Conservation (phyloP, 2,797 vertebrate genomes). For the Falco columbarius region DNA sequence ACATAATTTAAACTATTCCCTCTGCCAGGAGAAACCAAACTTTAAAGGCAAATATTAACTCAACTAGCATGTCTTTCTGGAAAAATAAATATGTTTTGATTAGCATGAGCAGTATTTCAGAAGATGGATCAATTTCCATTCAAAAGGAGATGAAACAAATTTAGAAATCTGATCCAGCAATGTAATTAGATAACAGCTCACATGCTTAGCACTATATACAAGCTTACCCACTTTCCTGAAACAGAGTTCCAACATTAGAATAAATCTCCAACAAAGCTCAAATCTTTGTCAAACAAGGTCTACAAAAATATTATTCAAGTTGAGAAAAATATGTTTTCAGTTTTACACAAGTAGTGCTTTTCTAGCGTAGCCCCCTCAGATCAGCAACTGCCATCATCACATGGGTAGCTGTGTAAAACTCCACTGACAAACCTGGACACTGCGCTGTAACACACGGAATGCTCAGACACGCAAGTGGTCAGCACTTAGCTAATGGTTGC, state of each 20-base stretch:
- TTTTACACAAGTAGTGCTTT: neutral
- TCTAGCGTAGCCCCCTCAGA: neutral
- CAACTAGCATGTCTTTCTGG: neutral
- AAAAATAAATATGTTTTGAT: constrained; percentile 4
- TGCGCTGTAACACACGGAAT: neutral
- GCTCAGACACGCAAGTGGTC: neutral
- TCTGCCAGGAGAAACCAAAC: neutral
- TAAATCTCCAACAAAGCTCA: neutral
- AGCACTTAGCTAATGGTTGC: neutral
- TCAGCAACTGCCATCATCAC: neutral
- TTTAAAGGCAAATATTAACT: constrained; percentile 16
- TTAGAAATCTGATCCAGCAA: constrained; percentile 8
- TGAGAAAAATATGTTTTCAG: neutral
- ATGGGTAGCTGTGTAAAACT: neutral
- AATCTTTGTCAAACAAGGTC: neutral
- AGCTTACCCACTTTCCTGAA: neutral
- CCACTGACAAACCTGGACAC: neutral
- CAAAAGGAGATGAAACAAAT: constrained; percentile 19
- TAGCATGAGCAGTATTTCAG: neutral
- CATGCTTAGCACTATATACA: neutral
- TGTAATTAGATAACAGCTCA: neutral
- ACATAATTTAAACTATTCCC: constrained; percentile 3
- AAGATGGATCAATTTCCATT: neutral
- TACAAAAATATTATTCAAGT: neutral
- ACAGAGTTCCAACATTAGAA: neutral